Conservation (phyloP, 2,888 invertebrate genomes). For the Caenorhabditis sp. region DNA sequence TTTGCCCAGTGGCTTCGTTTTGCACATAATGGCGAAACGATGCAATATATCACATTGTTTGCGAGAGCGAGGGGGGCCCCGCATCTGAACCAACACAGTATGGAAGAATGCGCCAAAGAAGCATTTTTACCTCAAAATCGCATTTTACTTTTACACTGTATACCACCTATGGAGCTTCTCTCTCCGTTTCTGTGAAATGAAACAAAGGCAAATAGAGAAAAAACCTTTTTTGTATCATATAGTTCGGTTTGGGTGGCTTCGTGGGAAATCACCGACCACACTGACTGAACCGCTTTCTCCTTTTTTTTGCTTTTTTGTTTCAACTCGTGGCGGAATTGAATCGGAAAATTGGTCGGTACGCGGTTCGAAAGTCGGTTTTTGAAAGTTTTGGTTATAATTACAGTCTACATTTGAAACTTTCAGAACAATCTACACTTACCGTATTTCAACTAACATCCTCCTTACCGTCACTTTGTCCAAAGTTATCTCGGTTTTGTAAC, state of each 20-base stretch:
- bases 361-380: too few relatives aligned
- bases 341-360: background rate
- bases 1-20: conserved; percentile 42
- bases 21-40: conserved; percentile 52
- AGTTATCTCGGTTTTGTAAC: too few relatives aligned
- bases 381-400: too few relatives aligned
- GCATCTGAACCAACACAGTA: conserved; percentile 61
- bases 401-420: too few relatives aligned
- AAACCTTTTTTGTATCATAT: conserved; percentile 30
- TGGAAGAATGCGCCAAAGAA: conserved; percentile 33
- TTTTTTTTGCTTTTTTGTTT: background rate
- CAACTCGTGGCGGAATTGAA: conserved; percentile 20
- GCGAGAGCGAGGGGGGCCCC: conserved; percentile 27
- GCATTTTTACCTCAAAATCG: conserved; percentile 35
- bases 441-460: too few relatives aligned
- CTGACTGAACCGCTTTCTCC: conserved; percentile 21
- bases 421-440: too few relatives aligned
- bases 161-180: background rate
- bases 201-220: conserved; percentile 45
- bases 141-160: conserved; percentile 37
- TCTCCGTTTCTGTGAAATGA: conserved; percentile 9
- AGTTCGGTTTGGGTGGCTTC: conserved; percentile 6
- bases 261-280: conserved; percentile 35
- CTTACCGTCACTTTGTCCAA: too few relatives aligned
- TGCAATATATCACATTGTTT: conserved; percentile 54